Base-by-base conservation (phyloP, 2,888 invertebrate genomes). In the Anthophora plumipes region DNA sequence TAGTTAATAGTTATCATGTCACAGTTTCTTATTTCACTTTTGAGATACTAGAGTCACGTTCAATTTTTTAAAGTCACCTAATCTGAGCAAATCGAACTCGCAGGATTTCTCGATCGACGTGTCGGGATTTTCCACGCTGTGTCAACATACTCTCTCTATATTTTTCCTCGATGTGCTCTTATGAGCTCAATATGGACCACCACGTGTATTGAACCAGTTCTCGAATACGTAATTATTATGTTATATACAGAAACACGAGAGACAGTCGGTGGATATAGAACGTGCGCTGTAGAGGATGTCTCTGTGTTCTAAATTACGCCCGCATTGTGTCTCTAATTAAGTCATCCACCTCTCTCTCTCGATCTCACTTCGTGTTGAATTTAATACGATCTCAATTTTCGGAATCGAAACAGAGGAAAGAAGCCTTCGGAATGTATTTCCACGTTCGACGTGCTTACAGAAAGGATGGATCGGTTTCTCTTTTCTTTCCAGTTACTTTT, bases 291-390 rank as follows among this genome's bases (percentile, higher is more conserved):
- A 39, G 41, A 59, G 17, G 17, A n/a, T 17, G 17, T 8, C n/a
- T 22, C 22, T 39, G 17, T 7, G 22, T 25, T 70, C 50, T 60
- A 52, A 22, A 70, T 25, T 50, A 39, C 20, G 17, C 0, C 22
- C 20, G 11, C 37, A 17, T 50, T 25, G 50, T 22, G 25, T n/a
- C 60, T 41, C n/a, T 60, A 50, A 60, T 60, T 60, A 54, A 41
- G 17, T 41, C 17, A 25, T 31, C 31, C 31, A 1, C 4, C 31
- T 31, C 31, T 1, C 31, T 31, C 31, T 1, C 31, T 31, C 64
- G n/a, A n/a, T 14, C 31, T 54, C 54, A 25, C 14, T 22, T 25
- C 46, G 64, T 20, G 22, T 39, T 17, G n/a, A 3, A 37, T 37
- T 59, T 39, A 39, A 37, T 22, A 9, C 14, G 17, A 52, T 17